These are phyloP conservation scores for Manacus vitellinus DNA, from an alignment of 2,113 vertebrate genomes.

Conservation along the genomic window DNA sequence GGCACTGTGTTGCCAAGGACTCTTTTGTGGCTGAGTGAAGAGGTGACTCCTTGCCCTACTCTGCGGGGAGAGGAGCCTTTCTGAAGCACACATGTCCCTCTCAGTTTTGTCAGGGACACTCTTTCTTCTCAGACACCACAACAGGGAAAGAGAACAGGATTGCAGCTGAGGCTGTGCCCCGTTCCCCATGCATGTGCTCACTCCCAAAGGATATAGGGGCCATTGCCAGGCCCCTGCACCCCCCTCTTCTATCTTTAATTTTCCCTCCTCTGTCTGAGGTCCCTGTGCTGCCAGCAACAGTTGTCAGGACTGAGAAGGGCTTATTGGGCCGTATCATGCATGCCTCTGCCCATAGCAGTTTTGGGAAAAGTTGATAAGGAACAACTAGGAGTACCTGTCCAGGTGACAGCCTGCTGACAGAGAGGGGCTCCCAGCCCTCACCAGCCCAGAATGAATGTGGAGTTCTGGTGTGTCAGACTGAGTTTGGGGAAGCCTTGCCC, in stretches of 20 bases:
- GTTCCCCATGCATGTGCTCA: accelerated
- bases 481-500: not conserved
- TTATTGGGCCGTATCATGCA: not conserved
- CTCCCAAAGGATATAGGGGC: not conserved
- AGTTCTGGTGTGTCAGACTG: not conserved
- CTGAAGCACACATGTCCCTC: not conserved
- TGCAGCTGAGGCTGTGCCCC: not conserved
- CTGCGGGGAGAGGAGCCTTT: not conserved
- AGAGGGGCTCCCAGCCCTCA: not conserved
- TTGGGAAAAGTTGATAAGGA: not conserved
- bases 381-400: not conserved
- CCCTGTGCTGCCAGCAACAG: not conserved
- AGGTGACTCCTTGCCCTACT: not conserved
- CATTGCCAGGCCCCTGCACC: accelerated
- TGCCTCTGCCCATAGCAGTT: not conserved
- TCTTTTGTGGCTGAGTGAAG: not conserved
- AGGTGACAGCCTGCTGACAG: not conserved
- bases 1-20: not conserved
- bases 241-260: not conserved
- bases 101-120: not conserved
- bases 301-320: not conserved
- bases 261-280: not conserved
- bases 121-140: not conserved
- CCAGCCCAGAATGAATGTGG: not conserved
- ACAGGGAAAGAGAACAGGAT: not conserved